Evolutionary conservation across 2,888 invertebrate genomes (phyloP).

Genomic region (Helleia helle): DNA sequence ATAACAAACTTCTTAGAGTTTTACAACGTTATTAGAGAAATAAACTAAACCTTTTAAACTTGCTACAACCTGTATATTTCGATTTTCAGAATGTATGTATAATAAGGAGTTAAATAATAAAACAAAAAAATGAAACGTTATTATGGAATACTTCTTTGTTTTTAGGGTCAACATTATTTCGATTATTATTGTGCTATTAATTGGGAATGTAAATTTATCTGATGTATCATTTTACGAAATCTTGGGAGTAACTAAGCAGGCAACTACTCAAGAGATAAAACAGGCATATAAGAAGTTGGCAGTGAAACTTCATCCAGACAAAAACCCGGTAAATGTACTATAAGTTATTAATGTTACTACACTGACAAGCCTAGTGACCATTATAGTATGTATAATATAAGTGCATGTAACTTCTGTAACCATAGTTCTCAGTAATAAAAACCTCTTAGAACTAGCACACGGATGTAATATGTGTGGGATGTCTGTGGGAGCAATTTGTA

Average conservation of each 20-base stretch:
- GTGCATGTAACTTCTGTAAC: no score
- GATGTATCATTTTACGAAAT: constrained; percentile 75
- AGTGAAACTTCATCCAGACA: constrained; percentile 83
- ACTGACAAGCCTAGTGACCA: no score
- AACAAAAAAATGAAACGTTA: no score
- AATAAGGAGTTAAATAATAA: no score
- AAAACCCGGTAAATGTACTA: constrained; percentile 70
- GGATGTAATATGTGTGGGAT: constrained; percentile 15
- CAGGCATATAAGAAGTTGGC: constrained; percentile 86
- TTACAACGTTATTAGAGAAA: no score
- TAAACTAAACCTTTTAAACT: no score
- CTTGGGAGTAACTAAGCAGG: constrained; percentile 77
- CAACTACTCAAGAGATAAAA: constrained; percentile 80
- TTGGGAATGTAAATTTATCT: constrained; percentile 37
- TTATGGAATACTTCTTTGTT: neutral
- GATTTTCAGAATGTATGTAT: no score
- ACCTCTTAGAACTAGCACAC: no score
- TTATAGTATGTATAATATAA: no score
- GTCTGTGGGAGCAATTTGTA: constrained; percentile 15
- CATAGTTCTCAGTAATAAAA: no score
- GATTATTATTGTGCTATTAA: constrained; percentile 28
- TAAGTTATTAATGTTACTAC: neutral
- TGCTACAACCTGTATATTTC: no score
- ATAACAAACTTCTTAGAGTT: no score
- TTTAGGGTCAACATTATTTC: constrained; percentile 36